Evolutionary conservation across 2,888 invertebrate genomes (phyloP).

Genomic region (Acrobasis consociella): DNA sequence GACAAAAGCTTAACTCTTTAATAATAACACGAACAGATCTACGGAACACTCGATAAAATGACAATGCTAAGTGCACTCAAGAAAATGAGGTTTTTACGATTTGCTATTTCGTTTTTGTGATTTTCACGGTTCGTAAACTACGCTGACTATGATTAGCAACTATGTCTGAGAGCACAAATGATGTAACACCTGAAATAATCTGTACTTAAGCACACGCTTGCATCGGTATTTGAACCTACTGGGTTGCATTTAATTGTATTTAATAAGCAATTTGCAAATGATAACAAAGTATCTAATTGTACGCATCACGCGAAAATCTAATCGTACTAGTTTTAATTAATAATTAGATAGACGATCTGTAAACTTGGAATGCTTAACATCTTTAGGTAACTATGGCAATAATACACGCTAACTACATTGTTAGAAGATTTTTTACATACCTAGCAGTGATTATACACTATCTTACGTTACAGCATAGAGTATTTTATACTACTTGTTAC

Average conservation of each 20-base stretch:
- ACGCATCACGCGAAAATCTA: conserved; percentile 11
- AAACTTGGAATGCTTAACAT: conserved; percentile 7
- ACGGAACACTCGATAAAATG: too few relatives aligned
- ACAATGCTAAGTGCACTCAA: background rate
- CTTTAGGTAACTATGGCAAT: background rate
- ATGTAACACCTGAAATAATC: conserved; percentile 5
- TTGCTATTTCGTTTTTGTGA: conserved; percentile 12
- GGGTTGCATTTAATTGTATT: background rate
- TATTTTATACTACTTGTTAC: too few relatives aligned
- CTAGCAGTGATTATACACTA: background rate
- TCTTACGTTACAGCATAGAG: background rate
- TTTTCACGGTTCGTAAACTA: conserved; percentile 24
- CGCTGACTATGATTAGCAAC: conserved; percentile 23
- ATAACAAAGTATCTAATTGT: conserved; percentile 16
- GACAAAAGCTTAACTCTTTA: too few relatives aligned
- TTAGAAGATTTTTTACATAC: background rate
- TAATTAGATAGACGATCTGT: background rate
- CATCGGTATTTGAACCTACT: background rate
- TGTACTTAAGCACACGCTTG: background rate
- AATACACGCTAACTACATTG: background rate
- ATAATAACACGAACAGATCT: too few relatives aligned
- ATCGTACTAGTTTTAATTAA: background rate
- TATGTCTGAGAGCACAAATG: conserved; percentile 16
- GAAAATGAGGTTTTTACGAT: background rate
- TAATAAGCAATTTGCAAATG: background rate